Base-by-base conservation (phyloP, 2,888 invertebrate genomes). In the Dynastes maya region DNA sequence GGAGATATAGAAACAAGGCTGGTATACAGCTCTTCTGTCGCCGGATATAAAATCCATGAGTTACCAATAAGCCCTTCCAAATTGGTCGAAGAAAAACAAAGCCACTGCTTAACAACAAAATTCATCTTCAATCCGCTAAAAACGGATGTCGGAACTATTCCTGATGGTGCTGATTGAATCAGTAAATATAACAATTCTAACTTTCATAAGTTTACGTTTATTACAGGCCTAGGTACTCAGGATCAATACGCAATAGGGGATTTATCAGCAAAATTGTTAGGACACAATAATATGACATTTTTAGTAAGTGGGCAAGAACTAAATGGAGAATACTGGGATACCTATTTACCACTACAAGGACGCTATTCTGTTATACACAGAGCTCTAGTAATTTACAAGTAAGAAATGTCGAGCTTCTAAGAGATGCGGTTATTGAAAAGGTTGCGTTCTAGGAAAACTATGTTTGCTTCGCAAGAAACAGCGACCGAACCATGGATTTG, bases 221-320 rank as follows among this genome's bases (percentile, higher is more conserved):
- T 70, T 78, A 77, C 84, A 93, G 93, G 94, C 27, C 91, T 92
- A 83, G 96, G 95, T 51, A 95, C 96, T 0, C 96, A 96, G 87
- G 97, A 98, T 88, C 95, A 96, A 87, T 98, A 97, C 85, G 94
- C 96, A 1, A 90, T 97, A 2, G 98, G 98, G 0, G 97, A 98
- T 86, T 89, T 98, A 11, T 94, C 96, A 76, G 97, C 97, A 27
- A 98, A 98, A 88, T 92, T 94, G 81, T 93, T 95, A 82, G 92
- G 92, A 13, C 91, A 94, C 78, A 95, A 95, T 53, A 93, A 93
- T 86, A 94, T 93, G 84, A 91, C 92, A 83, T 92, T 93, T 83
- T 89, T 94, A 37, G 89, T 95, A 68, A 94, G 93, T 1, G 94
- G 94, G 67, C 92, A 93, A 76, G 95, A 95, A 88, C 90, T 96